Percentiles rank a stretch among this genome's conserved stretches.
Evolutionary conservation across 2,888 invertebrate species (phyloP).

Genomic region (Xiphydria camelus): DNA sequence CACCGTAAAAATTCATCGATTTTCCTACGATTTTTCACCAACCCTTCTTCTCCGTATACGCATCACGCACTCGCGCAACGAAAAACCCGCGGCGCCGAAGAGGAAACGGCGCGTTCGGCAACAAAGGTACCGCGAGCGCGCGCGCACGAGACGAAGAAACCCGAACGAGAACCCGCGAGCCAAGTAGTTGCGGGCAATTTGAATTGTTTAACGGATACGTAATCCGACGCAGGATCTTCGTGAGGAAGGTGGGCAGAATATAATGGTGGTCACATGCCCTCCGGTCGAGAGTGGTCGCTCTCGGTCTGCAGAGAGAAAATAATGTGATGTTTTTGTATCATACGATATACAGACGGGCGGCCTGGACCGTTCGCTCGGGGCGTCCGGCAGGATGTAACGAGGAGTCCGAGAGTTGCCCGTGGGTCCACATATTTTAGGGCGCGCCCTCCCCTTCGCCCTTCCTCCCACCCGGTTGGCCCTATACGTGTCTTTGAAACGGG

Average conservation of each 20-base stretch:
- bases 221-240: slow-evolving; percentile 24
- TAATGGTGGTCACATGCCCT: slow-evolving; percentile 51
- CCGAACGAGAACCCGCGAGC: too few species aligned
- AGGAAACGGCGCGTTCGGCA: too few species aligned
- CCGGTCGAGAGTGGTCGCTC: slow-evolving; percentile 25
- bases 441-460: slow-evolving; percentile 31
- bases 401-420: slow-evolving; percentile 50
- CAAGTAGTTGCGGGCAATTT: slow-evolving; percentile 8
- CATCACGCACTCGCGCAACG: too few species aligned
- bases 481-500: slow-evolving; percentile 54
- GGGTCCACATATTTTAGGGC: slow-evolving; percentile 57
- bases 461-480: slow-evolving; percentile 28
- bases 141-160: too few species aligned
- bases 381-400: slow-evolving; percentile 51
- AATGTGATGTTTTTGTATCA: slow-evolving; percentile 56
- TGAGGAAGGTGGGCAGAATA: slow-evolving; percentile 27
- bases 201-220: slow-evolving; percentile 30
- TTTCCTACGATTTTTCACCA: too few species aligned
- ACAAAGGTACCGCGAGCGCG: too few species aligned
- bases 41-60: too few species aligned
- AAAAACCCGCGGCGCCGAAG: too few species aligned
- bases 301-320: slow-evolving; percentile 42
- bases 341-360: slow-evolving; percentile 49
- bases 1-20: too few species aligned
- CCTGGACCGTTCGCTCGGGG: slow-evolving; percentile 33